Percentiles rank a stretch among this genome's conserved stretches.
Conservation (phyloP, 2,888 invertebrate genomes). For the Drosophila flavopinicola region DNA sequence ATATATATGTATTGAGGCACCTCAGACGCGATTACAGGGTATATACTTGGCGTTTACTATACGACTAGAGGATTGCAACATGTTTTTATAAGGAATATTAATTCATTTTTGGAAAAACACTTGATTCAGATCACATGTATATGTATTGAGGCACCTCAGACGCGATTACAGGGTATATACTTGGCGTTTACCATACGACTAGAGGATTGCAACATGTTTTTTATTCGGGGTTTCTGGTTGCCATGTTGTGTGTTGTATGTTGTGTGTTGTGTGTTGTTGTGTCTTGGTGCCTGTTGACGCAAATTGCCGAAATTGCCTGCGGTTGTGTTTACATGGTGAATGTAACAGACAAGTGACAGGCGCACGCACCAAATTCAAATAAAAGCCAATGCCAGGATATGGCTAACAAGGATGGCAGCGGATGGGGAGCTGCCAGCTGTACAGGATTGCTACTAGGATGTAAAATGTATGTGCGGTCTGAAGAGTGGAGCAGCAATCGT, state of each 20-base stretch:
- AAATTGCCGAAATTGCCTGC: conserved; percentile 80
- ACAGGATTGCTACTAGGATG: conserved; percentile 29
- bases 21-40: too few species aligned
- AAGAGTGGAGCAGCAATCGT: conserved; percentile 60
- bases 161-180: conserved; percentile 23
- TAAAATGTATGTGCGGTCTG: conserved; percentile 7
- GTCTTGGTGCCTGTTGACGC: conserved; percentile 78
- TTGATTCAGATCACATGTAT: too few species aligned
- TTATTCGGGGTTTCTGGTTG: conserved; percentile 33
- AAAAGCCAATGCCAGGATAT: conserved; percentile 80
- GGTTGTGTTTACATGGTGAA: conserved; percentile 79
- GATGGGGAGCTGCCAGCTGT: background rate
- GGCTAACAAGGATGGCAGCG: conserved; percentile 24
- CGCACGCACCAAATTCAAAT: conserved; percentile 80
- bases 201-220: background rate
- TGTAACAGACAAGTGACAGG: conserved; percentile 81
- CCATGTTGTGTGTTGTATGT: conserved; percentile 48
- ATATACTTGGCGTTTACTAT: background rate
- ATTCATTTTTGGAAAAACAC: too few species aligned
- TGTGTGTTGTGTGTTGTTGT: conserved; percentile 45
- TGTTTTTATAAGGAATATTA: background rate
- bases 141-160: too few species aligned
- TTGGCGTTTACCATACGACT: background rate
- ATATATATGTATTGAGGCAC: too few species aligned
- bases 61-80: background rate